These are phyloP conservation scores for Aphidius gifuensis DNA, from an alignment of 1,140 invertebrate genomes.

Conservation along the genomic window DNA sequence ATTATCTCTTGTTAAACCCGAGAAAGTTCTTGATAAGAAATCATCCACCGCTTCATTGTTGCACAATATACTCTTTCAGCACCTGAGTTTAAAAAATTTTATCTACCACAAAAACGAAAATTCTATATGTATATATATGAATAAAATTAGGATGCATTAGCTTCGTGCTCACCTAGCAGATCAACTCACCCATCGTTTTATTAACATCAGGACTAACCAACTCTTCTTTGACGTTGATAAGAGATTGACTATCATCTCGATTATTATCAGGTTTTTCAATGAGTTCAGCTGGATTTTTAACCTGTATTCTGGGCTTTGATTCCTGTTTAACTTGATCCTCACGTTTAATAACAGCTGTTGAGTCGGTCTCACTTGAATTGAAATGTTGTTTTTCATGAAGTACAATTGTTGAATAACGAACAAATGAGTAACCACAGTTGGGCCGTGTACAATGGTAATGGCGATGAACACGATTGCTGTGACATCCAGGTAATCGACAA, in stretches of 20 bases:
- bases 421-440: conserved; percentile 74
- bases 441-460: conserved; percentile 77
- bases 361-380: conserved; percentile 29
- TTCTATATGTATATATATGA: conserved; percentile 7
- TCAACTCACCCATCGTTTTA: conserved; percentile 52
- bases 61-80: no score
- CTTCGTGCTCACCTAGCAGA: conserved; percentile 32
- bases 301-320: conserved; percentile 51
- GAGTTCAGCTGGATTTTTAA: conserved; percentile 51
- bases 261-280: conserved; percentile 46
- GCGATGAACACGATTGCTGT: conserved; percentile 68
- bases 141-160: conserved; percentile 29
- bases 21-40: no score
- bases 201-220: conserved; percentile 42
- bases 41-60: no score
- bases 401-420: conserved; percentile 70
- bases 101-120: conserved; percentile 10
- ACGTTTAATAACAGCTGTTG: conserved; percentile 28
- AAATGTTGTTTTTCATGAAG: conserved; percentile 67
- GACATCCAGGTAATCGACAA: conserved; percentile 68
- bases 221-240: conserved; percentile 45
- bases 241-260: conserved; percentile 34
- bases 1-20: no score
- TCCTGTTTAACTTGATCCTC: conserved; percentile 27
- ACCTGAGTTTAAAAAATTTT: not conserved